Evolutionary conservation across 2,797 vertebrate species (phyloP), one percentile per base, ranked within the genome.

Genomic region (Heterohyrax brucei): DNA sequence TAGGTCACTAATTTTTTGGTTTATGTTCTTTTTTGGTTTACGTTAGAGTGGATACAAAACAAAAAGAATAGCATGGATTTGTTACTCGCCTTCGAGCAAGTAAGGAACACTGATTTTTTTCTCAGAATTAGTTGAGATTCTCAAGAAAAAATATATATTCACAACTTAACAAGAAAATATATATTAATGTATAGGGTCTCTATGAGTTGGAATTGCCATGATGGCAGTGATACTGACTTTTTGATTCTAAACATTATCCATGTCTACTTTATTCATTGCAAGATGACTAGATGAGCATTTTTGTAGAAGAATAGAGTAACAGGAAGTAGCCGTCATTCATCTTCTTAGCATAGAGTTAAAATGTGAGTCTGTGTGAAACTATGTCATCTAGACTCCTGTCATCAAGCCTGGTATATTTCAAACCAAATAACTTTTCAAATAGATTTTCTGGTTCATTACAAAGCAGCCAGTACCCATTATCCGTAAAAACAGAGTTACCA

Each of bases 81-180:
- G 77, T 44, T 86, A 1, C 3, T 86, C 8, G 9, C 5, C 5
- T 28, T 75, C 30, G 50, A 28, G 12, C 80, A n/a, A 90, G 53
- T 53, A 48, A 68, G 30, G 92, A 90, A 87, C 19, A 68, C 22
- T 86, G 12, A 1, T 62, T 83, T 90, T 75, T 82, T 10, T 92
- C 5, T 68, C 26, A 56, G 44, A 95, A 82, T 75, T 80, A 39
- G 16, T 94, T 66, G 33, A 85, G 86, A 93, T 53, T 82, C 0
- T 13, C 59, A 46, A 91, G 18, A n/a, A 6, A 44, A 75, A 21
- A 48, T 5, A 75, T 72, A 39, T 5, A 56, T 39, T 39, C 39
- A 39, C 2, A 56, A 4, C 13, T 46, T 85, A 33, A 73, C 1
- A 64, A 66, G 13, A 80, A 80, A 84, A 81, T 76, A 50, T 7